phyloP scores from a whole-genome alignment of 37 sponge, comb jelly and placozoan genomes.

The Cliona cf. orientalis region DNA sequence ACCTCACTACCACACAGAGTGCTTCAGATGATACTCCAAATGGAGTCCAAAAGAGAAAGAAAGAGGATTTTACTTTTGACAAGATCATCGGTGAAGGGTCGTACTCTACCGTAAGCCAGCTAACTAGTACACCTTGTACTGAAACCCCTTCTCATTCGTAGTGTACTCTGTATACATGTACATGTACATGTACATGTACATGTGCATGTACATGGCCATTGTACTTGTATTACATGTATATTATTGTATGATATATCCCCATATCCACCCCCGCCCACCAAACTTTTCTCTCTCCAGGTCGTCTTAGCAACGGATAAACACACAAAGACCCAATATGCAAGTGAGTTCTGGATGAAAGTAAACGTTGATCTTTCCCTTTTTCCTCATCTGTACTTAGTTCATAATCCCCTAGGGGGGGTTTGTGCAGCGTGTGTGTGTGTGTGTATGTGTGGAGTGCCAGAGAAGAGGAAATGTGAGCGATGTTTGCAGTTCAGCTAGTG shows the following conservation, averaged over 20 bases:
- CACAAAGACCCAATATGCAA: conserved; percentile 76
- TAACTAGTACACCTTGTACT: background rate
- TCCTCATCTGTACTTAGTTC: too few relatives aligned
- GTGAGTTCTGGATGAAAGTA: too few relatives aligned
- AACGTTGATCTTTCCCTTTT: background rate
- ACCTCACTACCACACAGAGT: background rate
- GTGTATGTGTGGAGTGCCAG: too few relatives aligned
- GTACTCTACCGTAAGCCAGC: conserved; percentile 81
- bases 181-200: background rate
- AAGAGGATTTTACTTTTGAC: conserved; percentile 88
- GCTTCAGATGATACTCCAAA: background rate
- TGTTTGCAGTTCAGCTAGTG: too few relatives aligned
- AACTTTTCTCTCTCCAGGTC: conserved; percentile 4
- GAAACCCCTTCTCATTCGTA: background rate
- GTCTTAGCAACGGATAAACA: conserved; percentile 69
- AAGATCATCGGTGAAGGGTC: conserved; percentile 94
- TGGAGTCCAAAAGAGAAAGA: conserved; percentile 52
- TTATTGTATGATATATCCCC: background rate
- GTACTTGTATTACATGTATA: background rate
- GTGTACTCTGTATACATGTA: background rate
- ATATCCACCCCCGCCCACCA: background rate
- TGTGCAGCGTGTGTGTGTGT: too few relatives aligned
- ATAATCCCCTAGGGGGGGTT: too few relatives aligned
- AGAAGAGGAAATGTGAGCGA: too few relatives aligned
- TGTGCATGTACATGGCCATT: background rate